phyloP scores from a whole-genome alignment of 2,797 vertebrate species.

The Pagetopsis macropterus region DNA sequence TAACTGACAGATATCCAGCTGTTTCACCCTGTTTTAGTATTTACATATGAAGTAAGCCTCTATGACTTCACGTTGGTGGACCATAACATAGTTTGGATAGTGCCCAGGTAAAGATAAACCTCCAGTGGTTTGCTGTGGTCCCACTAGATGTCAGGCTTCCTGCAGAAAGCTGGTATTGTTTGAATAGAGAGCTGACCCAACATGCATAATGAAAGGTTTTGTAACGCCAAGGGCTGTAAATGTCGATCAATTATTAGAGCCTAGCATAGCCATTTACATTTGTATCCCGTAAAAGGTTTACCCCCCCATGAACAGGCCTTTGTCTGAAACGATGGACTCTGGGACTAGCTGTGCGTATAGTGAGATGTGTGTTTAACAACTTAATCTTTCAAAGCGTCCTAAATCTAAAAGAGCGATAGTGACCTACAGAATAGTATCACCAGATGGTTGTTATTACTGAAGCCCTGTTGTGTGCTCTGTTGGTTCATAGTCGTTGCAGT shows the following conservation, averaged over 20 bases:
- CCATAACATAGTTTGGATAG: not conserved
- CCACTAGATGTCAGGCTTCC: constrained; percentile 63
- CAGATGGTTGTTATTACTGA: constrained; percentile 12
- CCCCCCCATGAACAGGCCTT: constrained; percentile 63
- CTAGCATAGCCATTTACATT: constrained; percentile 57
- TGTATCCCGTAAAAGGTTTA: constrained; percentile 63
- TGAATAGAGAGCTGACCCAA: not conserved
- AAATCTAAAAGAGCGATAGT: not conserved
- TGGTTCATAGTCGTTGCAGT: constrained; percentile 28
- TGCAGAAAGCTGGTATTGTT: not conserved
- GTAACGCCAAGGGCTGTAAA: constrained; percentile 12
- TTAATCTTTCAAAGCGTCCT: constrained; percentile 15
- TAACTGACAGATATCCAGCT: not conserved
- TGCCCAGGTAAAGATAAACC: not conserved
- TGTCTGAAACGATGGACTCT: constrained; percentile 51
- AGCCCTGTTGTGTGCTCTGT: constrained; percentile 8
- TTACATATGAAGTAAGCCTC: not conserved
- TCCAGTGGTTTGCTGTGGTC: not conserved
- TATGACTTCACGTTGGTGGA: not conserved
- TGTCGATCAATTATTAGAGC: constrained; percentile 35
- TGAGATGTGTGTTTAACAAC: constrained; percentile 17
- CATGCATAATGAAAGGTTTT: not conserved
- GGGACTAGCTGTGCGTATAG: constrained; percentile 26
- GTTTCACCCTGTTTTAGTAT: not conserved
- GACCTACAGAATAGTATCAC: constrained; percentile 4